Evolutionary conservation across 2,113 vertebrate species (phyloP).

Genomic region (Numida meleagris): DNA sequence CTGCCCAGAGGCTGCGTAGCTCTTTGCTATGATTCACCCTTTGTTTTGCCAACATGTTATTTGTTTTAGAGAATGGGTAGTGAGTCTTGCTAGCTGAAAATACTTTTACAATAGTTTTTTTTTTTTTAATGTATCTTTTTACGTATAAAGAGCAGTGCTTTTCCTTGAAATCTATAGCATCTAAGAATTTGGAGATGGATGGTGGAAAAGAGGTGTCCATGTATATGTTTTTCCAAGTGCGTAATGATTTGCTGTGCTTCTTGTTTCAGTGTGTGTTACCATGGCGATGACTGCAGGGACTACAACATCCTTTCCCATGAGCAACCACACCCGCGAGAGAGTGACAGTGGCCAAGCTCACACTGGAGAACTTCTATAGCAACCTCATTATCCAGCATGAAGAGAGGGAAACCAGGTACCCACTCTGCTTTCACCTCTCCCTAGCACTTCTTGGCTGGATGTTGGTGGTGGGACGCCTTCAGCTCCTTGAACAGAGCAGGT

Average conservation of each 20-base stretch:
- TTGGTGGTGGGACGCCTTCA: neutral
- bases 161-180: neutral
- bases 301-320: conserved; percentile 92
- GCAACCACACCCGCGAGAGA: conserved; percentile 97
- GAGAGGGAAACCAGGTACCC: conserved; percentile 95
- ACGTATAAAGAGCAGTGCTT: neutral
- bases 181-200: neutral
- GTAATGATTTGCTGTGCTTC: conserved; percentile 50
- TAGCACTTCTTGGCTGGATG: neutral
- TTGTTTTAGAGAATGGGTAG: neutral
- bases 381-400: conserved; percentile 96
- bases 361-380: conserved; percentile 98
- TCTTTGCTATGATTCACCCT: conserved; percentile 15
- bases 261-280: conserved; percentile 80
- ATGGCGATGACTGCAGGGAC: conserved; percentile 96
- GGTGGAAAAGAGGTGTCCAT: neutral
- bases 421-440: neutral
- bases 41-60: conserved; percentile 23
- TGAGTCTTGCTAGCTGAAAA: neutral
- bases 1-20: neutral
- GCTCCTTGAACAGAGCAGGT: rapidly evolving
- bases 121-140: neutral
- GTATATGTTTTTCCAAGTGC: conserved; percentile 2
- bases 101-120: neutral
- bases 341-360: conserved; percentile 98